phyloP scores from a whole-genome alignment of 2,888 invertebrate genomes.

The Elaeidobius kamerunicus region DNA sequence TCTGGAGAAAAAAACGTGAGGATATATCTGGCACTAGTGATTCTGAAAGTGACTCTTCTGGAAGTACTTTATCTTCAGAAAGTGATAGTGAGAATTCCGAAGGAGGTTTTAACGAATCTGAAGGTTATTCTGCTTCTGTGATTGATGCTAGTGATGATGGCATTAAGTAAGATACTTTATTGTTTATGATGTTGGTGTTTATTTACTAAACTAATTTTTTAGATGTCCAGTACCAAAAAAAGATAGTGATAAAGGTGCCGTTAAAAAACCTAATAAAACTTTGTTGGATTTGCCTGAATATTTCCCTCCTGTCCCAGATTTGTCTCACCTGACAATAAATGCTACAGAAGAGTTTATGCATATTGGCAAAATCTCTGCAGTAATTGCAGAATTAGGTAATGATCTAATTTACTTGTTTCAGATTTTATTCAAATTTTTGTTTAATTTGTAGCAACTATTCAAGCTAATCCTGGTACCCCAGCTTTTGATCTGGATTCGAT shows the following conservation, averaged over 20 bases:
- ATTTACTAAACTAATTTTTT: too few relatives aligned
- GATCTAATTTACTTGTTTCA: not conserved
- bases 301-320: slow-evolving; percentile 25
- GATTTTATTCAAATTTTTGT: too few relatives aligned
- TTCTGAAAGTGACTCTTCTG: slow-evolving; percentile 24
- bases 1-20: slow-evolving; percentile 8
- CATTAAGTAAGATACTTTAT: slow-evolving; percentile 2
- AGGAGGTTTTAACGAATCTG: slow-evolving; percentile 11
- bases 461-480: slow-evolving; percentile 67
- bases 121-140: slow-evolving; percentile 14
- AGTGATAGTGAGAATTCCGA: slow-evolving; percentile 14
- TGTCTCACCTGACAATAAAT: slow-evolving; percentile 25
- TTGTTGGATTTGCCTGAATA: slow-evolving; percentile 14
- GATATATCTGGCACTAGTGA: slow-evolving; percentile 14
- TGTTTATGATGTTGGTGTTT: too few relatives aligned
- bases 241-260: slow-evolving; percentile 16
- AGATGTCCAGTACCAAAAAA: slow-evolving; percentile 4
- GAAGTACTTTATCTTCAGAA: slow-evolving; percentile 11
- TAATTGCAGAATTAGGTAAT: slow-evolving; percentile 22
- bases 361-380: slow-evolving; percentile 21
- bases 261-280: slow-evolving; percentile 17
- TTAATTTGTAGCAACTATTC: slow-evolving; percentile 67
- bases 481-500: slow-evolving; percentile 84
- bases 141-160: slow-evolving; percentile 4
- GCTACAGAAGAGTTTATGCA: slow-evolving; percentile 24